phyloP scores from a whole-genome alignment of 2,113 vertebrate genomes.

The Stegostoma tigrinum region DNA sequence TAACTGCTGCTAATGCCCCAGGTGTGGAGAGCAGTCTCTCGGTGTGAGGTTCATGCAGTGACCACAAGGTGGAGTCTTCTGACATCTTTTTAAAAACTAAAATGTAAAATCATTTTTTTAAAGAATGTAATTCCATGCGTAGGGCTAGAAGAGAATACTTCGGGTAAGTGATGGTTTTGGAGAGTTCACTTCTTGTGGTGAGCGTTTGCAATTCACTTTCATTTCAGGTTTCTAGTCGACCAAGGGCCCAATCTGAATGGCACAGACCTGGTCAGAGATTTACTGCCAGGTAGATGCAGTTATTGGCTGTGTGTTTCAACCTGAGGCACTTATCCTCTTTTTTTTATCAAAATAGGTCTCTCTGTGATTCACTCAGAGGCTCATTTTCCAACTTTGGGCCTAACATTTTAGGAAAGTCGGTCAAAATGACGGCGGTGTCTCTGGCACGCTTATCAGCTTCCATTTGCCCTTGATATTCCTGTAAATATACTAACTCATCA shows the following conservation, averaged over 20 bases:
- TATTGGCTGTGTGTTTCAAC: background rate
- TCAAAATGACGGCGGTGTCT: background rate
- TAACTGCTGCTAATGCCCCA: background rate
- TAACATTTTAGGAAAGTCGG: no score
- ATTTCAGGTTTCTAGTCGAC: no score
- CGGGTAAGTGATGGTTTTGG: no score
- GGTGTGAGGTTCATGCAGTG: background rate
- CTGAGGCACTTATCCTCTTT: background rate
- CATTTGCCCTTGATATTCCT: background rate
- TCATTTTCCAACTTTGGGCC: no score
- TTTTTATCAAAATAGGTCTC: no score
- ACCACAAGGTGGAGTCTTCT: background rate
- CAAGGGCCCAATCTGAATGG: no score
- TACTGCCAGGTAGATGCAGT: no score
- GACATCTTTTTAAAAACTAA: background rate
- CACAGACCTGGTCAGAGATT: background rate
- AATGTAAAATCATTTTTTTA: background rate
- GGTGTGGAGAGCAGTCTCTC: accelerated
- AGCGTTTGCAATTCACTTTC: background rate
- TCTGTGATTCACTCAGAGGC: no score
- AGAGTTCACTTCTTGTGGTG: background rate
- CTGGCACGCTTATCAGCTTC: background rate
- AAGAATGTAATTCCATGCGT: background rate
- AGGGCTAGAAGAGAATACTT: background rate
- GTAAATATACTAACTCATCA: background rate